Conservation (phyloP, 2,888 invertebrate genomes). For the Napeogenes sylphis region DNA sequence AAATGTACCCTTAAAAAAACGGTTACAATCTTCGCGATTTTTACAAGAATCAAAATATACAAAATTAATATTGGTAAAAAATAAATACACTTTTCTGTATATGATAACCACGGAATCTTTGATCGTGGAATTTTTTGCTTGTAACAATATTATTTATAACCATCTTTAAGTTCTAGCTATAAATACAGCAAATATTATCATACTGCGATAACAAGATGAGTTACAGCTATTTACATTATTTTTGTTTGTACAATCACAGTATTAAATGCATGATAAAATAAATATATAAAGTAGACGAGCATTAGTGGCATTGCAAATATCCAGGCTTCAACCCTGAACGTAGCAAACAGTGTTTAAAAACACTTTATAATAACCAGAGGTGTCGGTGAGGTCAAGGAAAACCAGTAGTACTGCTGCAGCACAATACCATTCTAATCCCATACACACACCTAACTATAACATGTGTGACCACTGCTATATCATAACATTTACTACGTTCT, state of each 20-base stretch:
- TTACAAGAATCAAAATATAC: too few relatives aligned
- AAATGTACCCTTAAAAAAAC: too few relatives aligned
- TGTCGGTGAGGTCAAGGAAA: slow-evolving; percentile 62
- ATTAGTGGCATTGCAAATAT: slow-evolving; percentile 11
- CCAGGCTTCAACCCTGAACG: slow-evolving; percentile 43
- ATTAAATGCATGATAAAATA: background rate
- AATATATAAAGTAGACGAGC: background rate
- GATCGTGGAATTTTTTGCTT: slow-evolving; percentile 31
- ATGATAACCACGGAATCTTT: slow-evolving; percentile 18
- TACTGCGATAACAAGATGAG: slow-evolving; percentile 16
- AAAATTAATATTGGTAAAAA: background rate
- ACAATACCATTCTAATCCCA: slow-evolving; percentile 57
- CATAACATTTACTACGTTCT: background rate
- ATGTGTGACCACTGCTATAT: background rate
- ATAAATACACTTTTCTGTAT: slow-evolving; percentile 32
- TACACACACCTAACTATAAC: slow-evolving; percentile 34
- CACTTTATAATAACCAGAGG: slow-evolving; percentile 51
- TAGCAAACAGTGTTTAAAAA: slow-evolving; percentile 44
- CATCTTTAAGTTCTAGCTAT: slow-evolving; percentile 13
- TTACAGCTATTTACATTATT: slow-evolving; percentile 10
- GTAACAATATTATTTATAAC: slow-evolving; percentile 28
- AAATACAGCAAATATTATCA: slow-evolving; percentile 17
- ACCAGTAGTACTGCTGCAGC: slow-evolving; percentile 49
- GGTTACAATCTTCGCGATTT: too few relatives aligned
- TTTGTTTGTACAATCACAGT: slow-evolving; percentile 6